phyloP scores from a whole-genome alignment of 2,888 invertebrate species.

The Drosophila prostipennis region DNA sequence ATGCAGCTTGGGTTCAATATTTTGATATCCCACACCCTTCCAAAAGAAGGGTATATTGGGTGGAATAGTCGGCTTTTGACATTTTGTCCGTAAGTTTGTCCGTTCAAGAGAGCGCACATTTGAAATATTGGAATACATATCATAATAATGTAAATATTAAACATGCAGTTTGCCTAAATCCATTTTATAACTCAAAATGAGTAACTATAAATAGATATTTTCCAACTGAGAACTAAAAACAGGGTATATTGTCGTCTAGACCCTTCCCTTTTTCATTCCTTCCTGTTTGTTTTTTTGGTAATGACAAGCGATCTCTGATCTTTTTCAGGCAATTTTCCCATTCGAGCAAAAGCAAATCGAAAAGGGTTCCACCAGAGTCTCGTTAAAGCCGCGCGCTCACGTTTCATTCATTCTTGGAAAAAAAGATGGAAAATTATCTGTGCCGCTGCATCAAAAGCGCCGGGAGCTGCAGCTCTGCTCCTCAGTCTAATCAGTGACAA shows the following conservation, averaged over 20 bases:
- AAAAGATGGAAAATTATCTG: slow-evolving; percentile 73
- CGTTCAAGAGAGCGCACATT: too few species aligned
- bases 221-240: neutral
- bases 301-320: slow-evolving; percentile 70
- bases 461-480: slow-evolving; percentile 41
- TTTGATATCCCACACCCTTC: neutral
- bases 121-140: too few species aligned
- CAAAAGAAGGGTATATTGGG: neutral
- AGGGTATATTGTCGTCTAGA: neutral
- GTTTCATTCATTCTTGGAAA: slow-evolving; percentile 51
- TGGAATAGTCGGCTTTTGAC: too few species aligned
- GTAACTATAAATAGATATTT: neutral
- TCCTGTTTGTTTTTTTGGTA: slow-evolving; percentile 25
- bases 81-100: neutral
- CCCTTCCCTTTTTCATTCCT: too few species aligned
- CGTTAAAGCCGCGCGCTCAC: slow-evolving; percentile 70
- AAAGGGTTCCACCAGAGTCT: slow-evolving; percentile 63
- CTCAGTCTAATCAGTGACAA: slow-evolving; percentile 69
- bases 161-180: too few species aligned
- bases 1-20: slow-evolving; percentile 15
- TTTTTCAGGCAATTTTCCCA: slow-evolving; percentile 68
- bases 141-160: too few species aligned
- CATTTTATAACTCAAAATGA: too few species aligned
- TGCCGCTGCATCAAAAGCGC: slow-evolving; percentile 66
- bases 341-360: slow-evolving; percentile 42